Base-by-base conservation (phyloP, 2,888 invertebrate genomes). In the Platycheirus albimanus region DNA sequence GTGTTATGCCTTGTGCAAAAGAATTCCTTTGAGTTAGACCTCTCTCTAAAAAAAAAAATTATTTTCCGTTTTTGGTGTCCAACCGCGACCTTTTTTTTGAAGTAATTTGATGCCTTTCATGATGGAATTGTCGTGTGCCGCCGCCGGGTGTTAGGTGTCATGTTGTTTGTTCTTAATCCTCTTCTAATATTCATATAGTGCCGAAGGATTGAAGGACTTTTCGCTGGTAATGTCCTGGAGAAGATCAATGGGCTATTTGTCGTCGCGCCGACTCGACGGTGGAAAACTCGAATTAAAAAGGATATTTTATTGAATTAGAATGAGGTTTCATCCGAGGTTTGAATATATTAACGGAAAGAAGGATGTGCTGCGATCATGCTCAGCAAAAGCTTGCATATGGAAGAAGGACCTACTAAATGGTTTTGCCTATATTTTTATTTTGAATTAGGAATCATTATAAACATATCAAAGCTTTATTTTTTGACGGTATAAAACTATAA, bases 81-180 rank as follows among this genome's bases (percentile, higher is more conserved):
- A 24, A 24, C 24, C 24, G 67, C n/a, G n/a, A n/a, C 67, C 75
- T 75, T 63, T 24, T 61, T n/a, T n/a, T n/a, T 19, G 8, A 38
- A 28, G 81, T 81, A 81, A 81, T 81, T 81, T 67, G 81, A 81
- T 81, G 41, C 81, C 61, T 67, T 67, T 67, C 38, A 47, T 81
- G 81, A 77, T 63, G 71, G 67, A 72, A 77, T 71, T 81, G 81
- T 81, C 77, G 81, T 77, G 81, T 81, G 81, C 81, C 81, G n/a
- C n/a, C n/a, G 49, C 81, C 81, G 77, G 81, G 81, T 81, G 81
- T 81, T 77, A 81, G 67, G 77, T 81, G 77, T 77, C 66, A 63
- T 81, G 77, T 81, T 81, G 76, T 76, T 81, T 77, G 77, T 67
- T 61, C 81, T 56, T 77, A 81, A 81, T 81, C 71, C 81, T 71